Base-by-base conservation (phyloP, 2,797 vertebrate genomes). In the Gymnocypris eckloni region DNA sequence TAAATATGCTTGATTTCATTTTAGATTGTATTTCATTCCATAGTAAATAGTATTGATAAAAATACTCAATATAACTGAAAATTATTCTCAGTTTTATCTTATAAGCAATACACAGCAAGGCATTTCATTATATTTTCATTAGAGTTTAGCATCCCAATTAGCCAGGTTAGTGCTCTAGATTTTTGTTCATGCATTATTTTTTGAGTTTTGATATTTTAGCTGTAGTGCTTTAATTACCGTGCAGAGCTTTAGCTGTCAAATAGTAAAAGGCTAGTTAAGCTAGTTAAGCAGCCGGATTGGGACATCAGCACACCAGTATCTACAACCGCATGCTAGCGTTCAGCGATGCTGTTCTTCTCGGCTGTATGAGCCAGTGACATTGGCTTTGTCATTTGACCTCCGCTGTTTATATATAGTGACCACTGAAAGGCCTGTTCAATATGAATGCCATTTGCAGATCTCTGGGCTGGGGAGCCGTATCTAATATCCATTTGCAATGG, bases 401-500 rank as follows among this genome's bases (percentile, higher is more conserved):
- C 1, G 2, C 25, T 50, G 67, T 85, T 72, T 79, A 79, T 84
- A 76, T 79, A 84, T 79, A 84, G 83, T 84, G 83, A 71, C 76
- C 83, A 85, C 66, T 79, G 83, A 85, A 25, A 50, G 41, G 41
- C 39, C 39, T 0, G 77, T 33, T 77, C 83, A 77, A 81, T 87
- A 85, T 37, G 48, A 85, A 71, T 82, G 18, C 61, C 45, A 75
- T 88, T 88, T 75, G 64, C 67, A 69, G 76, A 82, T 83, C 48
- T 66, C 75, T 87, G 41, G 71, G 48, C 39, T 77, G 66, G 41
- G 43, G 64, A 81, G 61, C 61, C 79, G 37, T 77, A 25, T 87
- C 86, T 89, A 86, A 89, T 87, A 86, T 86, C 81, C 78, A 86
- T 87, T 86, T 81, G 75, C 72, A 81, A 83, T 41, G 50, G 50